Evolutionary conservation across 2,888 invertebrate species (phyloP), one percentile per base, ranked within the genome.

Genomic region (Lomographa bimaculata): DNA sequence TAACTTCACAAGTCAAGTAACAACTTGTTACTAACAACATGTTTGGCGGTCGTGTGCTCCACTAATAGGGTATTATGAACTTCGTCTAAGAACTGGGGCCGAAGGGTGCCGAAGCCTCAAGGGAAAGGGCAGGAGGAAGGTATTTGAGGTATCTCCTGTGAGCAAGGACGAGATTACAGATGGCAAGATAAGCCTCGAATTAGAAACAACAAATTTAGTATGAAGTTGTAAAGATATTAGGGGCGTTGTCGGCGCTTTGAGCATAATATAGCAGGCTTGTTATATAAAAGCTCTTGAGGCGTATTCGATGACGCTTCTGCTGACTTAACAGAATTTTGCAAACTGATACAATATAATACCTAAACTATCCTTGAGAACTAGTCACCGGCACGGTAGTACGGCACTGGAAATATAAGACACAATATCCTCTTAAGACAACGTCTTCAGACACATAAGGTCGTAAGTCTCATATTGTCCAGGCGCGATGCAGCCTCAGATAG

Each of bases 21-120:
- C 66, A n/a, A n/a, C n/a, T n/a, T n/a, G n/a, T n/a, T n/a, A n/a
- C n/a, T n/a, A n/a, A 74, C 66, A 73, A 57, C 64, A 71, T 75
- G 71, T 72, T 73, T 69, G 59, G 62, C 58, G 69, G 67, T 64
- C 63, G 71, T 76, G 71, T 75, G 71, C 66, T 64, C 69, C 72
- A 70, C 81, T 84, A 85, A 86, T 85, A 81, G 81, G 84, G 83
- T 84, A 85, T 86, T 85, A 86, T 85, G 84, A 86, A 87, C 75
- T 86, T 82, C 71, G 68, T 57, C 69, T 69, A 65, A 79, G 76
- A 79, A 79, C 70, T 75, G 63, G 69, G 70, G 64, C 68, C 64
- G 67, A 67, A 41, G 74, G 71, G 74, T 65, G 63, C 68, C 45
- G 45, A 61, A 54, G 58, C 55, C 50, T 50, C 39, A 39, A 46